These are phyloP conservation scores for Eremobia ochroleuca DNA, from an alignment of 2,888 invertebrate genomes.

Conservation along the genomic window DNA sequence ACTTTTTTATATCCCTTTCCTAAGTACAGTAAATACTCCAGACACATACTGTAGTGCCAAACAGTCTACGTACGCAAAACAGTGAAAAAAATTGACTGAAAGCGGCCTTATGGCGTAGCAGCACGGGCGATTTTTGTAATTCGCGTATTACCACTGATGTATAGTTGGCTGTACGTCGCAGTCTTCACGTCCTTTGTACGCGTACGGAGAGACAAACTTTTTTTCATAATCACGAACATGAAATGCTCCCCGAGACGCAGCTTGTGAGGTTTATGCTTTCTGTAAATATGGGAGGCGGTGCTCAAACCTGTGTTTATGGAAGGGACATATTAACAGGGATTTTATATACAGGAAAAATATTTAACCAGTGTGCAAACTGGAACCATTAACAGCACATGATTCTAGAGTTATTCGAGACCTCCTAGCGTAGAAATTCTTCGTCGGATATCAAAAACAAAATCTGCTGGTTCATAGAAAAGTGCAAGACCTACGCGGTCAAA, in stretches of 20 bases:
- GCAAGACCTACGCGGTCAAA: too few relatives aligned
- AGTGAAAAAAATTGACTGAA: too few relatives aligned
- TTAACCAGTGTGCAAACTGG: too few relatives aligned
- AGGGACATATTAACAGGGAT: not conserved
- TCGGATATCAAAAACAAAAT: too few relatives aligned
- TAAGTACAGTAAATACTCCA: slow-evolving; percentile 6
- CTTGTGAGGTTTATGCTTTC: slow-evolving; percentile 38
- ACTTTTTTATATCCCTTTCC: not conserved
- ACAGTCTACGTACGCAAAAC: not conserved
- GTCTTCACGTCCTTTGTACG: slow-evolving; percentile 49
- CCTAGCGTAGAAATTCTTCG: too few relatives aligned
- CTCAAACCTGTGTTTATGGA: slow-evolving; percentile 12
- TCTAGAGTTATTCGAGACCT: too few relatives aligned
- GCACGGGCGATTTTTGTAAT: not conserved
- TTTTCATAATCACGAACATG: slow-evolving; percentile 59
- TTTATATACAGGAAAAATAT: not conserved
- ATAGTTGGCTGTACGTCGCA: slow-evolving; percentile 13
- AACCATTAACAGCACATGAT: too few relatives aligned
- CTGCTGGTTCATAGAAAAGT: too few relatives aligned
- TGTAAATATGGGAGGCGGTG: slow-evolving; percentile 28
- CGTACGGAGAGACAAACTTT: slow-evolving; percentile 49
- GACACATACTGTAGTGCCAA: not conserved
- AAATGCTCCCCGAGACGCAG: slow-evolving; percentile 42
- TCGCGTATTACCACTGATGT: not conserved
- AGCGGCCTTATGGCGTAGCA: not conserved